Conservation (phyloP, 2,888 invertebrate species). For the Andrena chrysosceles region DNA sequence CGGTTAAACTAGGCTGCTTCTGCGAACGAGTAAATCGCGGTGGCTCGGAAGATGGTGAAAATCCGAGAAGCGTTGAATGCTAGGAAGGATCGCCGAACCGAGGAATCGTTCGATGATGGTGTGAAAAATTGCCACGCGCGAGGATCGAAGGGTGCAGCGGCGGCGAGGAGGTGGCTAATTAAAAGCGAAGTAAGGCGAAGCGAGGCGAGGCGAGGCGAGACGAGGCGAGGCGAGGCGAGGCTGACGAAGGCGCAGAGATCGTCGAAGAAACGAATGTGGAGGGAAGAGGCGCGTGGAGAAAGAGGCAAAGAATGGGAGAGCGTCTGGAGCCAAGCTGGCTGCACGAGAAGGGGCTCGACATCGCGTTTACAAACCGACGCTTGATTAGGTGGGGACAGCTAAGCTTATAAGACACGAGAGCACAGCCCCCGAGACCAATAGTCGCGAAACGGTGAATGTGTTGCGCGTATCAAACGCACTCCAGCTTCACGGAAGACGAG, state of each 20-base stretch:
- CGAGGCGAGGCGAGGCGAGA: background rate
- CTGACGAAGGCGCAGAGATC: constrained; percentile 1
- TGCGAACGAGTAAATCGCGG: too few relatives aligned
- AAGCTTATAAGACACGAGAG: constrained; percentile 83
- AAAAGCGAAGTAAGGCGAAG: too few relatives aligned
- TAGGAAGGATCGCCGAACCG: background rate
- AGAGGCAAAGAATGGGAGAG: constrained; percentile 65
- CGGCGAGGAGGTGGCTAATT: background rate
- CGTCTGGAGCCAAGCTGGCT: constrained; percentile 84
- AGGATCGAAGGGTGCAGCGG: too few relatives aligned
- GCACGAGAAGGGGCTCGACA: constrained; percentile 82
- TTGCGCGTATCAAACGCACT: constrained; percentile 15
- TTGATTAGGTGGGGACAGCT: constrained; percentile 80
- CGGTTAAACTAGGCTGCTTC: too few relatives aligned
- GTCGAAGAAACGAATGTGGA: background rate
- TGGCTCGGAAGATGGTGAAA: background rate
- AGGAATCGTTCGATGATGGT: too few relatives aligned
- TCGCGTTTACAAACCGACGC: constrained; percentile 65
- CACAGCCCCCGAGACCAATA: constrained; percentile 80
- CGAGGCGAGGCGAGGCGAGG: background rate
- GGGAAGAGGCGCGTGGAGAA: constrained; percentile 24
- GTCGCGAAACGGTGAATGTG: constrained; percentile 81
- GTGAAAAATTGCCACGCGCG: background rate
- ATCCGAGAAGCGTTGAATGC: background rate
- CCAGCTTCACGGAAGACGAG: background rate